Evolutionary conservation across 2,888 invertebrate species (phyloP), one percentile per base, ranked within the genome.

Genomic region (Parelbella ahira): DNA sequence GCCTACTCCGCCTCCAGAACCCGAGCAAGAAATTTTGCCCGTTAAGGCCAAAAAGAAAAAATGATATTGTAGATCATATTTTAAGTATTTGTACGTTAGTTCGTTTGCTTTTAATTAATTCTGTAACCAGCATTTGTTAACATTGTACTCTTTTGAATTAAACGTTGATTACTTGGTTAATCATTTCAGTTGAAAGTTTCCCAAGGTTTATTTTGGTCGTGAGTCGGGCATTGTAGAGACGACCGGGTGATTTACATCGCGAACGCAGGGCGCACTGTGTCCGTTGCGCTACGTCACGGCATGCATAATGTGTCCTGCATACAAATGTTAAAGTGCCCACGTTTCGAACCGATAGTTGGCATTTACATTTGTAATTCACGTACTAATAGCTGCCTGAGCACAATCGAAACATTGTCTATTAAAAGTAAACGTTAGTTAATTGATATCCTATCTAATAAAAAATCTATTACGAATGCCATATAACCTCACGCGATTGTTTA

Each of bases 201-300:
- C 41, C 37, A 39, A 30, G 25, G 34, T 30, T 48, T 47, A 45
- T 46, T 44, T 51, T 44, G 44, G 43, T 51, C 53, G 49, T 50
- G 53, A 33, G 30, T 42, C 46, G 48, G 52, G 61, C 29, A 48
- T 43, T 51, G 49, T 34, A 59, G 58, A 48, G 58, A 64, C 54
- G 58, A 50, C 55, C 58, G 51, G 53, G 53, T 65, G 68, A 73
- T 74, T 70, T 66, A 64, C 64, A 66, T 67, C 57, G 54, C 54
- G 50, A 54, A 63, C 54, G 59, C 56, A 58, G 54, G 54, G 20
- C 44, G 45, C 52, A 51, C 50, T 42, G 62, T 66, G 41, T 53
- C 67, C 72, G 68, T 62, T 73, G 62, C 63, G 21, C 30, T 47
- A 52, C 68, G 68, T 54, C 53, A 60, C 51, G 52, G 45, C 39